Evolutionary conservation across 2,888 invertebrate genomes (phyloP), one percentile per base, ranked within the genome.

Genomic region (Carterocephalus palaemon): DNA sequence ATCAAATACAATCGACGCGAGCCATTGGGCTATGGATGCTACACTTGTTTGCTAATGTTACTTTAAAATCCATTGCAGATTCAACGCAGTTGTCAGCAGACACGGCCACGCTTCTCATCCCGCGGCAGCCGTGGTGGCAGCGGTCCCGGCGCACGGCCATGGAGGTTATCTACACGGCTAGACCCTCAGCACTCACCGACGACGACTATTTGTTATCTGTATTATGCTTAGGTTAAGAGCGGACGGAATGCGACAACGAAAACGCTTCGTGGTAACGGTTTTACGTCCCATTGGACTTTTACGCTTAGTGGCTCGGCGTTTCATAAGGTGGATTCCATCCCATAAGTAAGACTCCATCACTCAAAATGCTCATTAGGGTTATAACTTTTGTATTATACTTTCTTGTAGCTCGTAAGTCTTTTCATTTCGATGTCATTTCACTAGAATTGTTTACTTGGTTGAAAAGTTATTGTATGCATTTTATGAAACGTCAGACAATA

Each of bases 11-110:
- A n/a, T n/a, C n/a, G n/a, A n/a, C n/a, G n/a, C n/a, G n/a, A n/a
- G n/a, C n/a, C n/a, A n/a, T n/a, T n/a, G n/a, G n/a, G n/a, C n/a
- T n/a, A n/a, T n/a, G n/a, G n/a, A n/a, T n/a, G n/a, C n/a, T n/a
- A n/a, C n/a, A 9, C 4, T 2, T 6, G 13, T 28, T 4, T 6
- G 1, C 15, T 28, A 13, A 17, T 29, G 3, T n/a, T 20, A 32
- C 12, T 13, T n/a, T n/a, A 12, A 9, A 15, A 9, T 10, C 15
- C 19, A 8, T 12, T 53, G n/a, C 38, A 89, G 90, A 45, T 90
- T 90, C 72, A 90, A 90, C 64, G 90, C 90, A 1, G 83, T 90
- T 7, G 89, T 90, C 0, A 89, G 88, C 70, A 84, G 87, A 60
- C 71, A 77, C 50, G 89, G 89, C 1, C 89, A 89, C 48, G 88